Conservation (phyloP, 2,113 vertebrate genomes). For the Hemibagrus wyckioides region DNA sequence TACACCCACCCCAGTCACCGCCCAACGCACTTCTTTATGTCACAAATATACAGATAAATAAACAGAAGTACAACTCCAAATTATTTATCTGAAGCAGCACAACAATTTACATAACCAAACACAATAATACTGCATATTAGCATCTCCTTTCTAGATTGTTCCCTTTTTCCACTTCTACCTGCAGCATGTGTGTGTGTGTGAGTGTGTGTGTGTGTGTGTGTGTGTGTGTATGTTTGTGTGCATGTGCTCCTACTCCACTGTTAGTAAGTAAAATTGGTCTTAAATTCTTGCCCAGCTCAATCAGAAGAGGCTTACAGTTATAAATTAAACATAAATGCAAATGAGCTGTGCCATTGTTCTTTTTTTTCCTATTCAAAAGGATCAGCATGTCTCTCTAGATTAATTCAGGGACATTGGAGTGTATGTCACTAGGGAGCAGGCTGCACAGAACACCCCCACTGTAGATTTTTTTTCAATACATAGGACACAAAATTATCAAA, state of each 20-base stretch:
- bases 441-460: constrained; percentile 9
- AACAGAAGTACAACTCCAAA: neutral
- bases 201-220: neutral
- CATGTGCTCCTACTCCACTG: neutral
- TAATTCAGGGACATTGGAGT: constrained; percentile 76
- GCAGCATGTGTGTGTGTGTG: neutral
- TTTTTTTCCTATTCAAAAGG: constrained; percentile 72
- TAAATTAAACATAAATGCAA: constrained; percentile 85
- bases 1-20: constrained; percentile 50
- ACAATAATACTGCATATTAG: constrained; percentile 30
- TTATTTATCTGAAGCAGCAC: constrained; percentile 4
- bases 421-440: constrained; percentile 36
- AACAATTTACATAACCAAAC: constrained; percentile 33
- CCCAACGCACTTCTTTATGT: neutral
- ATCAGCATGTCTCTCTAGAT: constrained; percentile 78
- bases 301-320: constrained; percentile 78
- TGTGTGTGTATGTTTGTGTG: neutral
- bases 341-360: constrained; percentile 77
- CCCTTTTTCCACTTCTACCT: neutral
- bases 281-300: constrained; percentile 76
- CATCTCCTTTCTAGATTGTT: neutral
- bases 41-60: too few relatives aligned
- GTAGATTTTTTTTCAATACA: constrained; percentile 2
- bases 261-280: constrained; percentile 56
- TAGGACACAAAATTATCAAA: neutral